These are phyloP conservation scores for Melanostigma gelatinosum DNA, from an alignment of 2,113 vertebrate genomes.

Conservation along the genomic window DNA sequence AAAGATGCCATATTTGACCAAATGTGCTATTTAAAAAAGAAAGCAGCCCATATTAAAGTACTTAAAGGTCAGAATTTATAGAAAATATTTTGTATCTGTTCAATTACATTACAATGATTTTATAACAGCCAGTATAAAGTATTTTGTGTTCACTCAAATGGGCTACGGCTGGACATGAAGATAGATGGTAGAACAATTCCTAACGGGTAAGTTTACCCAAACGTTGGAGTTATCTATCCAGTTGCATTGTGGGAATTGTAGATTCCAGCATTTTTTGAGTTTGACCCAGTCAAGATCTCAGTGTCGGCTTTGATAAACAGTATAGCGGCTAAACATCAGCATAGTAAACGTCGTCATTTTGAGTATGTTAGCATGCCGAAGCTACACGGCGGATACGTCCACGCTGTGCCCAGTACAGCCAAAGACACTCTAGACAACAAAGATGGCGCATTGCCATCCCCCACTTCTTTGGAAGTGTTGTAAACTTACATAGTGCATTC, in stretches of 20 bases:
- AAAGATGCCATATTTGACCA: conserved; percentile 47
- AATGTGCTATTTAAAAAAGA: conserved; percentile 15
- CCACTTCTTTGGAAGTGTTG: too few species aligned
- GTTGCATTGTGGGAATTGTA: neutral
- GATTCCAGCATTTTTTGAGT: neutral
- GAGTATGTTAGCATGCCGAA: neutral
- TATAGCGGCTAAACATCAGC: neutral
- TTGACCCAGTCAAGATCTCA: neutral
- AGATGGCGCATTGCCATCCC: too few species aligned
- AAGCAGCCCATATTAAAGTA: conserved; percentile 12
- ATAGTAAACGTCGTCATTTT: neutral
- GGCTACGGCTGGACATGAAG: neutral
- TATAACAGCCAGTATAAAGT: neutral
- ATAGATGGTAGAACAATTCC: neutral
- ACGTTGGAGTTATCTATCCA: neutral
- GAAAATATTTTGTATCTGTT: neutral
- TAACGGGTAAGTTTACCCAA: neutral
- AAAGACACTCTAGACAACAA: too few species aligned
- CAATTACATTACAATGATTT: neutral
- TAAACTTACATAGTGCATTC: neutral
- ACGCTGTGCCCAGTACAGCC: neutral
- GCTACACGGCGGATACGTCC: neutral
- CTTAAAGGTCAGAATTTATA: neutral
- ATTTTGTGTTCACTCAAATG: neutral
- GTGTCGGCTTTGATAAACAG: neutral